Percentiles rank a stretch among this genome's conserved stretches.
Evolutionary conservation across 2,113 vertebrate species (phyloP).

Genomic region (Vulpes lagopus): DNA sequence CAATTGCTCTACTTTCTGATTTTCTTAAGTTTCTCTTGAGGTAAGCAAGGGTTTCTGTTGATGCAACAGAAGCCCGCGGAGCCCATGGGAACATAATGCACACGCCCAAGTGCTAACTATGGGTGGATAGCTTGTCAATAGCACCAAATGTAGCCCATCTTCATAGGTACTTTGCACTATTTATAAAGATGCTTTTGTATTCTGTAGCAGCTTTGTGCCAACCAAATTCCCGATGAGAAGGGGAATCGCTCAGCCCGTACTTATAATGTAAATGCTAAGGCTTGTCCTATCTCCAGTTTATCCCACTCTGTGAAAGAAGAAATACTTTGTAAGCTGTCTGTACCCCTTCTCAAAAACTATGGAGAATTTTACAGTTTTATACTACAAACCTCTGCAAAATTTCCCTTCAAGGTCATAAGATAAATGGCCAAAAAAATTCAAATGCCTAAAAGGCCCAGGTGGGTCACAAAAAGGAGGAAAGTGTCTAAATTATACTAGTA

Average conservation of each 20-base stretch:
- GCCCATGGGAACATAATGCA: fast-evolving
- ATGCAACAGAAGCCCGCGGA: background rate
- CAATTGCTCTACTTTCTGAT: background rate
- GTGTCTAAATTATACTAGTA: background rate
- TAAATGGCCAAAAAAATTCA: background rate
- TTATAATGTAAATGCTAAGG: background rate
- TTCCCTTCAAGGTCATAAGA: background rate
- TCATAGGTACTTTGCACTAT: background rate
- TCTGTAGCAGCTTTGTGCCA: background rate
- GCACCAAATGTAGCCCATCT: background rate
- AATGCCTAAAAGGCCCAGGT: background rate
- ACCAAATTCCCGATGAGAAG: background rate
- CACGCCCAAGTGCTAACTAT: background rate
- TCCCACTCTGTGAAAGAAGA: background rate
- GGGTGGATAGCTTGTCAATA: background rate
- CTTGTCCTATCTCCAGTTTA: background rate
- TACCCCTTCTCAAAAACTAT: background rate
- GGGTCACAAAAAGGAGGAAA: background rate
- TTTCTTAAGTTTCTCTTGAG: background rate
- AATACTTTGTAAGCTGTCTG: background rate
- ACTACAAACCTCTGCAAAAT: background rate
- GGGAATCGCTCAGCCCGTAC: background rate
- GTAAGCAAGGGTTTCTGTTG: background rate
- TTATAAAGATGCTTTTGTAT: background rate
- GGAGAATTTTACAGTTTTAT: background rate